Percentiles rank a stretch among this genome's conserved stretches.
Evolutionary conservation across 2,113 vertebrate species (phyloP).

Genomic region (Barnardius zonarius): DNA sequence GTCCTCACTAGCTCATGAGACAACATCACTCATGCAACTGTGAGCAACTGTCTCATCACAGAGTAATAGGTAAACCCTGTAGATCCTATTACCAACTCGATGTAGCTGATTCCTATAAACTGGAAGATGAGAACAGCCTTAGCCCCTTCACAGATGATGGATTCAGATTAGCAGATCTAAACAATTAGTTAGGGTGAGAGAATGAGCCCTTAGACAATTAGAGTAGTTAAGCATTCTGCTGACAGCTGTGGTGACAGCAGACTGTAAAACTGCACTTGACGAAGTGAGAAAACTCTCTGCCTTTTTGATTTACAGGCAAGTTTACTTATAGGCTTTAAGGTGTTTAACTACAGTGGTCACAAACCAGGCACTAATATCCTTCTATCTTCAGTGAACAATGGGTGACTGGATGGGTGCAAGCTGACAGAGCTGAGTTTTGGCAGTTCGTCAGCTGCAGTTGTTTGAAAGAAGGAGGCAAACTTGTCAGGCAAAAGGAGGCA

Average conservation of each 20-base stretch:
- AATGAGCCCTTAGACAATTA: conserved; percentile 73
- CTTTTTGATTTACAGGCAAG: conserved; percentile 70
- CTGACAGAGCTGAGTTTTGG: neutral
- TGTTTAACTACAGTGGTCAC: conserved; percentile 48
- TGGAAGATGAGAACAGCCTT: conserved; percentile 48
- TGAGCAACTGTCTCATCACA: neutral
- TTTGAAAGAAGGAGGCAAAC: neutral
- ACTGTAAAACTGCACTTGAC: conserved; percentile 64
- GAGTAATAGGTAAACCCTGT: neutral
- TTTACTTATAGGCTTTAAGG: conserved; percentile 50
- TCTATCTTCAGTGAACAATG: neutral
- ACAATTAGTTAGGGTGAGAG: conserved; percentile 75
- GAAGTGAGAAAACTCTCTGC: conserved; percentile 62
- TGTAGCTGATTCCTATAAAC: conserved; percentile 61
- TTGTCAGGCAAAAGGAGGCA: neutral
- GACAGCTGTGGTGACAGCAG: conserved; percentile 78
- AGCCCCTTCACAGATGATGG: conserved; percentile 66
- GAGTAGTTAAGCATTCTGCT: conserved; percentile 70
- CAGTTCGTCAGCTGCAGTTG: neutral
- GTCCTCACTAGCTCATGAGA: neutral
- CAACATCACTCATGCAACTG: neutral
- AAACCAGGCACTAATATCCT: neutral
- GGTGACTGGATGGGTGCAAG: neutral
- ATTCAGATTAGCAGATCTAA: conserved; percentile 74
- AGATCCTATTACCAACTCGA: neutral